Percentiles rank a stretch among this genome's conserved stretches.
Evolutionary conservation across 2,888 invertebrate species (phyloP).

Genomic region (Malacosoma neustria): DNA sequence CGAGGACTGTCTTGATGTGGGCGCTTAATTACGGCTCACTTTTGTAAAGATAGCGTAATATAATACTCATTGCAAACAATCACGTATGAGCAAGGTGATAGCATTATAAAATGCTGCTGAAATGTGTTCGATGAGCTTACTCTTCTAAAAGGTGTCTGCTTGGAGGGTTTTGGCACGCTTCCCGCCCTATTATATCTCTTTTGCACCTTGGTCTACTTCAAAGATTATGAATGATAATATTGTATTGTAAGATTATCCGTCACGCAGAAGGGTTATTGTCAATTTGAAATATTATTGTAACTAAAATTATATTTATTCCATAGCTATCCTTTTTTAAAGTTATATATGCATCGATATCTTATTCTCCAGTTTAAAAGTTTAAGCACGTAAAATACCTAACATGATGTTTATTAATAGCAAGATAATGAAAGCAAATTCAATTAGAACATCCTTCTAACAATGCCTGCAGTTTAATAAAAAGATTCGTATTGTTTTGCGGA

Average conservation of each 20-base stretch:
- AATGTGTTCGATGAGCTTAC: constrained; percentile 36
- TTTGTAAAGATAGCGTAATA: constrained; percentile 70
- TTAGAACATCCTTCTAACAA: too few relatives aligned
- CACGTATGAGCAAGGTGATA: constrained; percentile 53
- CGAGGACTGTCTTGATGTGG: constrained; percentile 54
- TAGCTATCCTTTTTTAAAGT: too few relatives aligned
- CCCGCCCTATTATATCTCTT: constrained; percentile 18
- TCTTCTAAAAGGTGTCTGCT: constrained; percentile 34
- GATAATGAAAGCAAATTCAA: too few relatives aligned
- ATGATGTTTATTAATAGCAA: too few relatives aligned
- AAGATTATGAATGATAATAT: constrained; percentile 17
- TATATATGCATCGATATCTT: too few relatives aligned
- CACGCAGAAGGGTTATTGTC: constrained; percentile 53
- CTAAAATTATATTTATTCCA: too few relatives aligned
- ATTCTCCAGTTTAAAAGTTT: too few relatives aligned
- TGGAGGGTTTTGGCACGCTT: constrained; percentile 57
- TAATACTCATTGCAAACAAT: constrained; percentile 65
- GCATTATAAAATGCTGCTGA: constrained; percentile 32
- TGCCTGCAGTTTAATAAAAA: too few relatives aligned
- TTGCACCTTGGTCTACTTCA: constrained; percentile 37
- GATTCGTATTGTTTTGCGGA: too few relatives aligned
- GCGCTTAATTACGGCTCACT: constrained; percentile 66
- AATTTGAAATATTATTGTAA: too few relatives aligned
- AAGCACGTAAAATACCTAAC: too few relatives aligned
- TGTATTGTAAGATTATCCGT: constrained; percentile 21